Evolutionary conservation across 2,888 invertebrate species (phyloP), one percentile per base, ranked within the genome.

Genomic region (Tyria jacobaeae): DNA sequence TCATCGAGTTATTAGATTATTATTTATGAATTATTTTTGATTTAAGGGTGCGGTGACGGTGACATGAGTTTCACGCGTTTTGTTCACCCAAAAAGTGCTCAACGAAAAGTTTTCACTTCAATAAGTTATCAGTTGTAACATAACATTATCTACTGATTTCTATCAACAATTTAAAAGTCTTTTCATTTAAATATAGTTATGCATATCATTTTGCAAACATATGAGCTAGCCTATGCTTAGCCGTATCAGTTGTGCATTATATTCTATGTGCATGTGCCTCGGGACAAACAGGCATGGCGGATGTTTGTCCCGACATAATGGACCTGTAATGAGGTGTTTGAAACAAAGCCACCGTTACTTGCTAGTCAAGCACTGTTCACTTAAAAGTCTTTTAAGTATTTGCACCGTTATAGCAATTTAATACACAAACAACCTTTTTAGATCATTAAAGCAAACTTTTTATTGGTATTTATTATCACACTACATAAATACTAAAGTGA

Each of bases 301-400:
- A 61, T 78, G 63, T 76, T 75, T 73, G 65, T 57, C 56, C 57
- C 62, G 47, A 27, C 54, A 69, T 76, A 71, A 78, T 76, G 70
- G 66, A 70, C 64, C 66, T 67, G 74, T 76, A 73, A 78, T 76
- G 65, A 64, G 63, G 17, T 70, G 63, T 64, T 64, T 39, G 47
- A 54, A 66, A 67, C 64, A 66, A 58, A 52, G 61, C 58, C 50
- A 52, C 63, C 62, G 75, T 74, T 69, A 70, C 60, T 58, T 60
- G 44, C 12, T 41, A 56, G 63, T 68, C 68, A 66, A 73, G 60
- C 49, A 53, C 60, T 51, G 57, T 62, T 44, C 41, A 48, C 39
- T 54, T 53, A 31, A 39, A 39, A 63, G 52, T 41, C 27, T 17
- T 24, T 65, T 64, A 31, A 48, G 47, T 60, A 27, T 54, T 53